Evolutionary conservation across 2,797 vertebrate species (phyloP).

Genomic region (Myotis planiceps): DNA sequence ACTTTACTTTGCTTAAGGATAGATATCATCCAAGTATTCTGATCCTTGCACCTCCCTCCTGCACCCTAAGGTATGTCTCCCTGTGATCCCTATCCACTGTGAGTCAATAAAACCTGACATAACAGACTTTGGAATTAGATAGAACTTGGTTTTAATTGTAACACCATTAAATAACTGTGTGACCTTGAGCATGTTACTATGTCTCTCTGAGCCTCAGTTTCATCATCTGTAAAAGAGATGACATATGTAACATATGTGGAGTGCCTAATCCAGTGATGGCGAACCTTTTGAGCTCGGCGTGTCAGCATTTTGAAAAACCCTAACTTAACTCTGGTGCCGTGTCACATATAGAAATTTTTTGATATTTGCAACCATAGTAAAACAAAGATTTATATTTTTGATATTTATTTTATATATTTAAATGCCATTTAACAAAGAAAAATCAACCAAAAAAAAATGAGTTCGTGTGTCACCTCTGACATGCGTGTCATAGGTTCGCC

Average conservation of each 20-base stretch:
- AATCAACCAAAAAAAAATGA: no score
- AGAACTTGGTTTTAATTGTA: background rate
- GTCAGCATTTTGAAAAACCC: no score
- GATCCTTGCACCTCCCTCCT: background rate
- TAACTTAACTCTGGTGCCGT: no score
- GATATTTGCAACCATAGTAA: no score
- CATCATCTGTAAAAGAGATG: background rate
- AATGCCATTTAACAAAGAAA: no score
- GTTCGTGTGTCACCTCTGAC: no score
- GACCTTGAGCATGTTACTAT: background rate
- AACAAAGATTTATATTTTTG: no score
- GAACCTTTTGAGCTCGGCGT: no score
- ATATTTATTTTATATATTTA: no score
- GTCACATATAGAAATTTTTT: no score
- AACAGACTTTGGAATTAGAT: background rate
- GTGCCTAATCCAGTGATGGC: background rate
- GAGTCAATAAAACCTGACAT: background rate
- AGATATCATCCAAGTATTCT: slow-evolving; percentile 14
- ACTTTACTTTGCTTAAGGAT: background rate
- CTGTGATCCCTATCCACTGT: background rate
- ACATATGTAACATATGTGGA: background rate
- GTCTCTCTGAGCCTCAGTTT: background rate
- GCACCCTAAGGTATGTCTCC: background rate
- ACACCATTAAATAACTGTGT: background rate
- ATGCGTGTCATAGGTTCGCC: no score